Conservation (phyloP, 2,888 invertebrate species). For the Eilema griseolum region DNA sequence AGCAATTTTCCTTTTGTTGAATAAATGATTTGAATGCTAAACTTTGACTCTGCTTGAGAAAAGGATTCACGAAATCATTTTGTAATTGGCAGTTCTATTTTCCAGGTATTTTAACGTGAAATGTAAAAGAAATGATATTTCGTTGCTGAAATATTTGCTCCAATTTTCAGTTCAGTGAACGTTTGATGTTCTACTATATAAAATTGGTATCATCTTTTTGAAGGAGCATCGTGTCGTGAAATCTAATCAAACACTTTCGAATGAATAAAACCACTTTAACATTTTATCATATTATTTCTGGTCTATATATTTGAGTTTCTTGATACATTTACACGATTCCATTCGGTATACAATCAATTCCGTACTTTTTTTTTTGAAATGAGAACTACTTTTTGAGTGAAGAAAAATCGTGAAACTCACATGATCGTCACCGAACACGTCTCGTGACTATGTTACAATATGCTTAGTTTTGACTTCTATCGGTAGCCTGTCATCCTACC, state of each 20-base stretch:
- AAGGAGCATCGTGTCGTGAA: not conserved
- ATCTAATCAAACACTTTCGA: not conserved
- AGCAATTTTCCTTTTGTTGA: conserved; percentile 14
- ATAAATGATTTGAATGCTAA: conserved; percentile 15
- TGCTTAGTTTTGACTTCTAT: too few species aligned
- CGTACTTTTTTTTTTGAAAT: too few species aligned
- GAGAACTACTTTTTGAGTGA: too few species aligned
- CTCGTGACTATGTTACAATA: too few species aligned
- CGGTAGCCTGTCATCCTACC: too few species aligned
- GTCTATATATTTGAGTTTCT: too few species aligned
- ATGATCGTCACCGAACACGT: too few species aligned
- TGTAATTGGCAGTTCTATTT: conserved; percentile 4
- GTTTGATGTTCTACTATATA: not conserved
- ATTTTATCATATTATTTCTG: too few species aligned
- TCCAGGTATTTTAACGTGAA: conserved; percentile 1
- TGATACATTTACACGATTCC: too few species aligned
- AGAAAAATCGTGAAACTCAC: too few species aligned
- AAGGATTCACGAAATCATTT: conserved; percentile 10
- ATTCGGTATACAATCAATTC: too few species aligned
- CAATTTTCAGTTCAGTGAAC: not conserved
- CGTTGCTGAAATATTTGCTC: not conserved
- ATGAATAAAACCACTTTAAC: not conserved
- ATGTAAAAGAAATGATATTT: not conserved
- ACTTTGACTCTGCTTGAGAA: conserved; percentile 9
- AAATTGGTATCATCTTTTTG: not conserved